Evolutionary conservation across 2,888 invertebrate species (phyloP).

Genomic region (Pseudoips prasinana): DNA sequence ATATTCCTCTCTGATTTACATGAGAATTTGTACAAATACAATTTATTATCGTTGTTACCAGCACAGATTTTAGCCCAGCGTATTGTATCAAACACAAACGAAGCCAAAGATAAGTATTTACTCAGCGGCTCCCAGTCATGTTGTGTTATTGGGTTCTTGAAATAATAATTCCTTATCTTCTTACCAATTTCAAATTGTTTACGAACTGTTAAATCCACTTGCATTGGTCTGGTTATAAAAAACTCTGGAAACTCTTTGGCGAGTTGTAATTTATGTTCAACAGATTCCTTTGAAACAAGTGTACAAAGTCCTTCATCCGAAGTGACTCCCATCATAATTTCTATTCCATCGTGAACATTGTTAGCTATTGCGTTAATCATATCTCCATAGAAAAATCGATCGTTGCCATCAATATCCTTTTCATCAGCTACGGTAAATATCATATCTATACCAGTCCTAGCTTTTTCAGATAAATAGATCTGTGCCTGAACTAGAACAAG

Average conservation of each 20-base stretch:
- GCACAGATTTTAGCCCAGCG: constrained; percentile 35
- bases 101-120: constrained; percentile 23
- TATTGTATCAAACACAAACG: constrained; percentile 27
- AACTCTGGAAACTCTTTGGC: constrained; percentile 18
- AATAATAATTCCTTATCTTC: constrained; percentile 34
- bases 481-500: constrained; percentile 21
- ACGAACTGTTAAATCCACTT: constrained; percentile 18
- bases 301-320: constrained; percentile 83
- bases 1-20: constrained; percentile 42
- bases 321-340: constrained; percentile 86
- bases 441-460: constrained; percentile 12
- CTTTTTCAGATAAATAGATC: constrained; percentile 29
- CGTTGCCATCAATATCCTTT: constrained; percentile 38
- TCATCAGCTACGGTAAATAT: constrained; percentile 40
- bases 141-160: constrained; percentile 18
- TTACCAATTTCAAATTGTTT: constrained; percentile 33
- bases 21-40: constrained; percentile 41
- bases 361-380: constrained; percentile 50
- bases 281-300: constrained; percentile 8
- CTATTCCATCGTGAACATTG: constrained; percentile 74
- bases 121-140: constrained; percentile 30
- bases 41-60: constrained; percentile 29
- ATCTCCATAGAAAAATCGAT: constrained; percentile 45
- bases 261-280: constrained; percentile 6
- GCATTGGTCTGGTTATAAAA: constrained; percentile 26